Conservation (phyloP, 2,797 vertebrate species). For the Rachycentron canadum region DNA sequence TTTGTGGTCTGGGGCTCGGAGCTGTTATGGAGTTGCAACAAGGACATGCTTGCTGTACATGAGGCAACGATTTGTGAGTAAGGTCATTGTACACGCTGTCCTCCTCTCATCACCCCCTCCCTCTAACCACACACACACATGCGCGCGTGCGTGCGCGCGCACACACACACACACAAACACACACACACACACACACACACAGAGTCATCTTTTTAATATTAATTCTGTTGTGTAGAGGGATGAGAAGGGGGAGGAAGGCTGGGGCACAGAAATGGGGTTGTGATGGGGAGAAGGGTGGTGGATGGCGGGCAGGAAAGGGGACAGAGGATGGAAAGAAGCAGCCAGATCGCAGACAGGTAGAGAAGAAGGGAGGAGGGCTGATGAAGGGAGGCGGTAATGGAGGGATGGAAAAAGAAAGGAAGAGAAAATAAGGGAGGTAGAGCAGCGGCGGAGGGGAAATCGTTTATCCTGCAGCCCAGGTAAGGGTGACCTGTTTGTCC, state of each 20-base stretch:
- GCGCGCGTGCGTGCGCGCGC: too few species aligned
- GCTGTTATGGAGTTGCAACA: slow-evolving; percentile 68
- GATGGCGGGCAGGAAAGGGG: slow-evolving; percentile 29
- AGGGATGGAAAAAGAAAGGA: slow-evolving; percentile 43
- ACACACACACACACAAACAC: slow-evolving; percentile 2
- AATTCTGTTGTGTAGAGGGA: slow-evolving; percentile 37
- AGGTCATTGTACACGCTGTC: slow-evolving; percentile 70
- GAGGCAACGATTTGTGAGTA: slow-evolving; percentile 68
- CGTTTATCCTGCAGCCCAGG: slow-evolving; percentile 73
- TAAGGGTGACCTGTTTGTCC: slow-evolving; percentile 84
- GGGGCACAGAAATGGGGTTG: slow-evolving; percentile 44
- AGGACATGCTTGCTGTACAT: slow-evolving; percentile 71
- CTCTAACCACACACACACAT: slow-evolving; percentile 23
- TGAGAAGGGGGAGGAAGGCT: background rate
- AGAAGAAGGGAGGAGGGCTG: slow-evolving; percentile 39
- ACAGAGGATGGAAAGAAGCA: slow-evolving; percentile 40
- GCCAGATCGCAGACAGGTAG: slow-evolving; percentile 33
- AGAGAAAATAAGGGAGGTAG: slow-evolving; percentile 51
- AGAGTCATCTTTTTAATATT: slow-evolving; percentile 58
- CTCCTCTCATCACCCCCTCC: slow-evolving; percentile 48
- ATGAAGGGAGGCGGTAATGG: slow-evolving; percentile 38
- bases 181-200: slow-evolving; percentile 9
- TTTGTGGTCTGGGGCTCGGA: slow-evolving; percentile 58
- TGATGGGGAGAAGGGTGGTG: slow-evolving; percentile 35
- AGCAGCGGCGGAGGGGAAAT: slow-evolving; percentile 60